These are phyloP conservation scores for Pristionchus mayeri DNA, from an alignment of 2,888 invertebrate species.

Conservation along the genomic window DNA sequence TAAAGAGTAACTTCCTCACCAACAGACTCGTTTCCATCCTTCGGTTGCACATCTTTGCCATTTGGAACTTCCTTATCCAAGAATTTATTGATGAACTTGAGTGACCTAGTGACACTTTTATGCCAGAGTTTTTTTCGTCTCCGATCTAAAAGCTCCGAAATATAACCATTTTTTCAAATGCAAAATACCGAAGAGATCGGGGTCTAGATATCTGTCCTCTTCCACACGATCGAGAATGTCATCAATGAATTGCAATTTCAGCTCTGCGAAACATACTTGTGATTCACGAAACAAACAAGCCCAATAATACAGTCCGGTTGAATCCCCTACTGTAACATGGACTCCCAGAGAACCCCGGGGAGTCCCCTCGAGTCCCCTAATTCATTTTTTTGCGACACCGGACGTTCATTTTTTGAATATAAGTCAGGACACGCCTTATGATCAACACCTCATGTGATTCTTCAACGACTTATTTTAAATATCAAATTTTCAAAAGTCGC, in stretches of 20 bases:
- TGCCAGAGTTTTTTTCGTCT: neutral
- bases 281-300: no score
- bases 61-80: neutral
- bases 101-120: neutral
- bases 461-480: no score
- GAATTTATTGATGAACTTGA: conserved; percentile 10
- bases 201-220: neutral
- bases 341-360: no score
- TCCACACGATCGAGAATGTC: conserved; percentile 29
- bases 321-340: no score
- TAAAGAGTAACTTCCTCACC: neutral
- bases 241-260: conserved; percentile 28
- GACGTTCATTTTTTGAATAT: no score
- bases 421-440: no score
- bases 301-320: no score
- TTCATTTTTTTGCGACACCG: no score
- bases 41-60: neutral
- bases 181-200: neutral
- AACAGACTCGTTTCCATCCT: neutral
- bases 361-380: no score
- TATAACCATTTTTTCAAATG: neutral
- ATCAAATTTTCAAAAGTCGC: no score
- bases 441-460: no score
- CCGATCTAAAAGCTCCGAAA: neutral
- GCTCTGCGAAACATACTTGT: neutral